phyloP scores from a whole-genome alignment of 2,797 vertebrate species.

The Halcyon chelicuti region DNA sequence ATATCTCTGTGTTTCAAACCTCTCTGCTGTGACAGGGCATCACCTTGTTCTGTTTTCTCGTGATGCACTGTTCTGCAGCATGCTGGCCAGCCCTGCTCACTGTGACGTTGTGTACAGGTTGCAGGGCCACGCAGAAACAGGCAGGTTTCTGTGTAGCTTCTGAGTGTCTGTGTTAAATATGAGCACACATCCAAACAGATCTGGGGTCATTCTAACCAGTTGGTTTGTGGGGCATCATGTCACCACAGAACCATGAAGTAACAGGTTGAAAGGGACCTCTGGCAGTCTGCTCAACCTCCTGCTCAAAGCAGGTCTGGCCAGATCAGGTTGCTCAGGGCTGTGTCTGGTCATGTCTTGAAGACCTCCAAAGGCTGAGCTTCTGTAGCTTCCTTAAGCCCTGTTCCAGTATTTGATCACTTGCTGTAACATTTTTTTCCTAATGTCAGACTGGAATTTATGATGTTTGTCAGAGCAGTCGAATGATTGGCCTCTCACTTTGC shows the following conservation, averaged over 20 bases:
- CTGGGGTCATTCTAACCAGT: neutral
- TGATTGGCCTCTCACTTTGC: neutral
- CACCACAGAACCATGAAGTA: neutral
- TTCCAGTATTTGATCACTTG: neutral
- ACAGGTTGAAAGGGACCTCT: fast-evolving
- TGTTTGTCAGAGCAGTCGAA: neutral
- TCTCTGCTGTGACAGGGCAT: neutral
- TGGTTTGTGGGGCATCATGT: neutral
- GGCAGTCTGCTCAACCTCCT: neutral
- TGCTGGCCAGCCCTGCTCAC: neutral
- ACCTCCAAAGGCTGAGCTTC: neutral
- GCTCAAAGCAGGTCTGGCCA: neutral
- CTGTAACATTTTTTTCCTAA: neutral
- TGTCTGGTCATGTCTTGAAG: neutral
- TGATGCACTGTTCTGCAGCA: neutral
- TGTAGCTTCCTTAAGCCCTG: neutral
- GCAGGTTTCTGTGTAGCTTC: neutral
- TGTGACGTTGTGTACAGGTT: neutral
- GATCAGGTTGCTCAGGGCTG: neutral
- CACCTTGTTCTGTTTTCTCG: neutral
- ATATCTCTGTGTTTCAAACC: neutral
- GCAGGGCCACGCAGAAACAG: neutral
- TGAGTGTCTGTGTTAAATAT: neutral
- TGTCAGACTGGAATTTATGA: neutral
- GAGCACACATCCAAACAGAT: neutral